A percentile compares a stretch with the other conserved stretches of the same genome.
phyloP scores from a whole-genome alignment of 2,888 invertebrate species.

The Gnatocerus cornutus region DNA sequence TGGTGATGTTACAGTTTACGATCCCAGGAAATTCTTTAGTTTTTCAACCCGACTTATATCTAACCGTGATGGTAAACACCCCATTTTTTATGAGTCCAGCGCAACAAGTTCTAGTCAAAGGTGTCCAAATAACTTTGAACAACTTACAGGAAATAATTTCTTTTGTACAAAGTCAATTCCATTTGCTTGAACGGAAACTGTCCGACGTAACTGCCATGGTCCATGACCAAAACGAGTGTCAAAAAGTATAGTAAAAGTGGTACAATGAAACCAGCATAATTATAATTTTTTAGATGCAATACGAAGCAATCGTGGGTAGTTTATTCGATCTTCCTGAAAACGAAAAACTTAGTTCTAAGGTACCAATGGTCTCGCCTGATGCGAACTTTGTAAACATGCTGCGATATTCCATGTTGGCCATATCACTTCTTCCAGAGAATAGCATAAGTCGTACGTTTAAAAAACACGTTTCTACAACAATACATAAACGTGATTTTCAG shows the following conservation, averaged over 20 bases:
- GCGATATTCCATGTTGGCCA: constrained; percentile 82
- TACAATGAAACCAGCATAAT: neutral
- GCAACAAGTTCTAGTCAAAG: constrained; percentile 83
- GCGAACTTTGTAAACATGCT: constrained; percentile 84
- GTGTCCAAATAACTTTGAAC: constrained; percentile 76
- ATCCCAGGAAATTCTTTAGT: constrained; percentile 78
- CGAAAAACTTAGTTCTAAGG: constrained; percentile 69
- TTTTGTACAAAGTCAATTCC: constrained; percentile 75
- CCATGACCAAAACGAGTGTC: constrained; percentile 74
- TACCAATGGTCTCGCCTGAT: constrained; percentile 78
- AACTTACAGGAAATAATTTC: constrained; percentile 76
- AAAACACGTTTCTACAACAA: neutral
- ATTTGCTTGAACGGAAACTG: constrained; percentile 76
- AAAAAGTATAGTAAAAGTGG: constrained; percentile 62
- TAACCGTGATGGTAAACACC: constrained; percentile 85
- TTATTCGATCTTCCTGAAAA: constrained; percentile 72
- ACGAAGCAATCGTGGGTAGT: constrained; percentile 73
- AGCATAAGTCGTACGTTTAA: constrained; percentile 79
- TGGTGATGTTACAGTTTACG: constrained; percentile 75
- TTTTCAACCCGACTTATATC: constrained; percentile 80
- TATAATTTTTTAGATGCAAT: constrained; percentile 69
- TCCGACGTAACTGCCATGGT: constrained; percentile 74
- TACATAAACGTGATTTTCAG: constrained; percentile 69
- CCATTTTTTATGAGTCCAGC: constrained; percentile 82
- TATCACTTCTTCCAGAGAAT: constrained; percentile 83